Evolutionary conservation across 2,113 vertebrate genomes (phyloP), one percentile per base, ranked within the genome.

Genomic region (Xenopus borealis): DNA sequence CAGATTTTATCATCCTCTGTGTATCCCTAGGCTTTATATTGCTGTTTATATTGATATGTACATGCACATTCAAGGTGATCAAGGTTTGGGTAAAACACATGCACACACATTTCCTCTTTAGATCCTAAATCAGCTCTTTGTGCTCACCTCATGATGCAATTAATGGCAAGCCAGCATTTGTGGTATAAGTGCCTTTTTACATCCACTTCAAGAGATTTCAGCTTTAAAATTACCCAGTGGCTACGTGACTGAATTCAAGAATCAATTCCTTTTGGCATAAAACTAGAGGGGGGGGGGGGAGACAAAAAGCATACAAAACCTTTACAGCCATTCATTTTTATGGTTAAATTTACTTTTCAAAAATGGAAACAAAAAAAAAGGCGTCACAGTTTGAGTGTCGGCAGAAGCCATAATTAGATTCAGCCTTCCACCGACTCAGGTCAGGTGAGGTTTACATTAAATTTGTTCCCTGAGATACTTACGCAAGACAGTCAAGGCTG

Each of bases 221-320:
- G 63, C 63, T 45, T 66, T 66, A 66, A 46, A 66, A 40, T 66
- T 46, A 66, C 63, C 53, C 16, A n/a, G 63, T 66, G 63, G 45
- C 18, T 18, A 66, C 63, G 63, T 66, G 63, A 66, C 63, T 66
- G 63, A 33, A 66, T 46, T 66, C n/a, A 46, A 66, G 40, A 66
- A 66, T 66, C 63, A 66, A 66, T 66, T 46, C 40, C 63, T 12
- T 66, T 44, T 17, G 40, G 19, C 40, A 18, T 45, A 46, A 45
- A 66, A 46, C 23, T 66, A n/a, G 16, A 66, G 20, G 10, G 61
- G 3, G 16, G 53, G 1, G 47, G 47, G 11, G 47, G 11, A 11
- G 12, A 61, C n/a, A 18, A 61, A 61, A 23, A 33, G 16, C 20
- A 30, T 13, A 27, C 61, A 14, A 27, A 23, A 62, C 61, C 20